phyloP scores from a whole-genome alignment of 2,888 invertebrate genomes.

The Trichacis sp. region DNA sequence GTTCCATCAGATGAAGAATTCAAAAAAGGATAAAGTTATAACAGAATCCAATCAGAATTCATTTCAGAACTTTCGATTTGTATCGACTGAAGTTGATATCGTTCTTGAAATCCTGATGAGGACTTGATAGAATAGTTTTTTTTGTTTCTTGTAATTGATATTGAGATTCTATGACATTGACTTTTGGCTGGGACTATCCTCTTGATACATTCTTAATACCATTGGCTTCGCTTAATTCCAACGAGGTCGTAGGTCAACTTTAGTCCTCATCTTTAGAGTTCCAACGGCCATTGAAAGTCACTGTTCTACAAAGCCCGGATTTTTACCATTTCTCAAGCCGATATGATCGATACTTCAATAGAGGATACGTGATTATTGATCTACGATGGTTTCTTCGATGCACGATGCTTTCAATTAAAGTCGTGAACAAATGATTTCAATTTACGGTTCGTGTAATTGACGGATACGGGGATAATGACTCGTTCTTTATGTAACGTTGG shows the following conservation, averaged over 20 bases:
- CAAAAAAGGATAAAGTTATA: too few relatives aligned
- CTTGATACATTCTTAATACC: too few relatives aligned
- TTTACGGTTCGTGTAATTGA: constrained; percentile 30
- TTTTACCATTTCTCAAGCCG: constrained; percentile 17
- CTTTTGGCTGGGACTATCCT: too few relatives aligned
- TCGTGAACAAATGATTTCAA: constrained; percentile 36
- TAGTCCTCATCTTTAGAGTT: constrained; percentile 9
- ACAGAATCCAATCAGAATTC: too few relatives aligned
- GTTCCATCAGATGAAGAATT: too few relatives aligned
- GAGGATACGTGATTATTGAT: constrained; percentile 16
- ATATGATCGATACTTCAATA: constrained; percentile 7
- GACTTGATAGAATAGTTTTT: too few relatives aligned
- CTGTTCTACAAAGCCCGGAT: constrained; percentile 22
- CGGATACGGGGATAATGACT: constrained; percentile 16
- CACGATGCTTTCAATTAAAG: constrained; percentile 24
- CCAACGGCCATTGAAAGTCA: constrained; percentile 23
- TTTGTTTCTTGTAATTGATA: too few relatives aligned
- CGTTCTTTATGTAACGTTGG: constrained; percentile 16
- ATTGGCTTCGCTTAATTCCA: constrained; percentile 41
- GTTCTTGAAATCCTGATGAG: too few relatives aligned
- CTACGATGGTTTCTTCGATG: constrained; percentile 22
- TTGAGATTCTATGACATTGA: too few relatives aligned
- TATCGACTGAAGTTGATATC: too few relatives aligned
- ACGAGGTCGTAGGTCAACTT: constrained; percentile 31
- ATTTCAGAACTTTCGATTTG: too few relatives aligned